A percentile compares a stretch with the other conserved stretches of the same genome.
These are phyloP conservation scores for Neosilurus mollespiculum DNA, from an alignment of 2,797 vertebrate genomes.

Conservation along the genomic window DNA sequence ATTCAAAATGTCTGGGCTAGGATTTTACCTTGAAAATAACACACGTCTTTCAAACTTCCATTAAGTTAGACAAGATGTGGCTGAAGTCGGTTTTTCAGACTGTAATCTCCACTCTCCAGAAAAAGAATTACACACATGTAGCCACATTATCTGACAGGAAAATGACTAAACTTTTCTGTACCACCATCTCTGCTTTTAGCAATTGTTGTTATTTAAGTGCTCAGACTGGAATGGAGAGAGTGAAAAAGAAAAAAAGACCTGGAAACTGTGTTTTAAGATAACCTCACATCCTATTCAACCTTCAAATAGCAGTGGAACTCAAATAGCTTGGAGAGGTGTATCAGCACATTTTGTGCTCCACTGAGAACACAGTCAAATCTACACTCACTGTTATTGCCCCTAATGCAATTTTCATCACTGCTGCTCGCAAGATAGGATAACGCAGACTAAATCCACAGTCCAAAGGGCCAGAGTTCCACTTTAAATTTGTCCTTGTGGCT, in stretches of 20 bases:
- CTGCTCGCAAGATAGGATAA: slow-evolving; percentile 38
- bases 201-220: slow-evolving; percentile 14
- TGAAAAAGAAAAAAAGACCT: not conserved
- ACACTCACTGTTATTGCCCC: slow-evolving; percentile 51
- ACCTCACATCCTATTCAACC: slow-evolving; percentile 35
- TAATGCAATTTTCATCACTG: slow-evolving; percentile 56
- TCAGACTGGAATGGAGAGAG: not conserved
- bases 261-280: slow-evolving; percentile 34
- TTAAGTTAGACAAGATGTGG: not conserved
- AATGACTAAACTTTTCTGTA: slow-evolving; percentile 25
- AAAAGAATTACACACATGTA: slow-evolving; percentile 11
- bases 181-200: slow-evolving; percentile 11
- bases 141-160: not conserved
- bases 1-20: not conserved
- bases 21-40: not conserved
- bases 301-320: slow-evolving; percentile 40
- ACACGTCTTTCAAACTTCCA: not conserved
- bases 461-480: slow-evolving; percentile 38
- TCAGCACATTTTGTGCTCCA: slow-evolving; percentile 58
- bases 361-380: slow-evolving; percentile 49
- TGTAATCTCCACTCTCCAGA: not conserved
- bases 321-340: slow-evolving; percentile 45
- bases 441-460: slow-evolving; percentile 43
- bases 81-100: not conserved
- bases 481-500: slow-evolving; percentile 41